A percentile compares a stretch with the other conserved stretches of the same genome.
Conservation (phyloP, 2,888 invertebrate species). For the Spodoptera exigua region DNA sequence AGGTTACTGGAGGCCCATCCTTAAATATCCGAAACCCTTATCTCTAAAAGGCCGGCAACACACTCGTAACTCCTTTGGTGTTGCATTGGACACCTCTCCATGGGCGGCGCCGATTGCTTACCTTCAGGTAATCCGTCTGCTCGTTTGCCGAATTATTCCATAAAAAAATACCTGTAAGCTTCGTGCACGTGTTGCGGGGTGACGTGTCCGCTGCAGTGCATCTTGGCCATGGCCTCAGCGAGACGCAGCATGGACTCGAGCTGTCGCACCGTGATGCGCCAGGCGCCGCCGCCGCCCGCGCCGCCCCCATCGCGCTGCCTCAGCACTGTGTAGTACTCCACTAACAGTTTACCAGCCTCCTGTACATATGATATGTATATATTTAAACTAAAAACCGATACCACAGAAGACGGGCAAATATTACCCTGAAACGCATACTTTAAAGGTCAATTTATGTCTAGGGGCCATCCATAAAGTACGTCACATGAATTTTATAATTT, state of each 20-base stretch:
- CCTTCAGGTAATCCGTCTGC: not conserved
- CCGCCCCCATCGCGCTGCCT: conserved; percentile 94
- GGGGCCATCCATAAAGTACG: too few species aligned
- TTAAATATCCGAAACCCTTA: too few species aligned
- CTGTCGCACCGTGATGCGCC: conserved; percentile 99
- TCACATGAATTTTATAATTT: too few species aligned
- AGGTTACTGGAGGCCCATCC: too few species aligned
- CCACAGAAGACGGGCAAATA: too few species aligned
- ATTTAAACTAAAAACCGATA: too few species aligned
- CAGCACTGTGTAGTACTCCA: conserved; percentile 96
- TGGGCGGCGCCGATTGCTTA: not conserved
- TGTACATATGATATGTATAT: conserved; percentile 58
- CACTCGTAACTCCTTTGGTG: too few species aligned
- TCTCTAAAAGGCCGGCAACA: too few species aligned
- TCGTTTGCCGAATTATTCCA: too few species aligned
- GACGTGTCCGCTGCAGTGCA: conserved; percentile 98
- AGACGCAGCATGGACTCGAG: conserved; percentile 94
- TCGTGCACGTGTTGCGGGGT: conserved; percentile 96
- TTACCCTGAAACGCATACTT: too few species aligned
- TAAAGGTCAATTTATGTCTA: too few species aligned
- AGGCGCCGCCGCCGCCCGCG: conserved; percentile 90
- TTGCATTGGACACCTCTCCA: not conserved
- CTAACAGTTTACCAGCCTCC: conserved; percentile 95
- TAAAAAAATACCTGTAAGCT: conserved; percentile 76
- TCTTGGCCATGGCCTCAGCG: conserved; percentile 98